Evolutionary conservation across 2,888 invertebrate species (phyloP), one percentile per base, ranked within the genome.

Genomic region (Eupithecia pulchellata): DNA sequence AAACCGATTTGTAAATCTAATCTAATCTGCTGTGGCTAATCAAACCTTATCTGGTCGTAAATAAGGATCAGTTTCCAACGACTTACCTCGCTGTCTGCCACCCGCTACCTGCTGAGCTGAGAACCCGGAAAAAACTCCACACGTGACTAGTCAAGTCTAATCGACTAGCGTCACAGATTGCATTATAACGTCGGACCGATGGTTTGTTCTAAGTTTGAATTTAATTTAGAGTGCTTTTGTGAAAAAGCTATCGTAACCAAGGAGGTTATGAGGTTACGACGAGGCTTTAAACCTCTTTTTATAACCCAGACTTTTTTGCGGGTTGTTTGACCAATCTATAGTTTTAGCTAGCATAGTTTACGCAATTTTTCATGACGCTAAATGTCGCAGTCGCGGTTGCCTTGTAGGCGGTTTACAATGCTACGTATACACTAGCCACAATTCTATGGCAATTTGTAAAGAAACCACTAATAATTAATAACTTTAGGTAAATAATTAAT

Each of bases 91-190:
- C 57, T 68, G 55, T 47, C 69, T 17, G 64, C 69, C 34, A 61
- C 55, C 30, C 14, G 47, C 70, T 71, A 71, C 70, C 70, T 71
- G 66, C 14, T 29, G n/a, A 57, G 32, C 57, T 55, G 57, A 62
- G 62, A 58, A 30, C n/a, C 47, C 27, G 42, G 66, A 66, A 71
- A 64, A 70, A 66, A 61, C n/a, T 36, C 1, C 39, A 58, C 30
- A 68, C 34, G 64, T 61, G 60, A 52, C 69, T 47, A 47, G 34
- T 52, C 58, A 61, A 25, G 32, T 52, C 30, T 47, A 34, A 63
- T 34, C 36, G 52, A 25, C 42, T 42, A 20, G 25, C 27, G 30
- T 34, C 58, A 71, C 52, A 66, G 66, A 71, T 67, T 71, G 36
- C 42, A 60, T 39, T 30, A 39, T 52, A 64, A 36, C 36, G 9